Evolutionary conservation across 2,888 invertebrate species (phyloP).

Genomic region (Leuctra nigra): DNA sequence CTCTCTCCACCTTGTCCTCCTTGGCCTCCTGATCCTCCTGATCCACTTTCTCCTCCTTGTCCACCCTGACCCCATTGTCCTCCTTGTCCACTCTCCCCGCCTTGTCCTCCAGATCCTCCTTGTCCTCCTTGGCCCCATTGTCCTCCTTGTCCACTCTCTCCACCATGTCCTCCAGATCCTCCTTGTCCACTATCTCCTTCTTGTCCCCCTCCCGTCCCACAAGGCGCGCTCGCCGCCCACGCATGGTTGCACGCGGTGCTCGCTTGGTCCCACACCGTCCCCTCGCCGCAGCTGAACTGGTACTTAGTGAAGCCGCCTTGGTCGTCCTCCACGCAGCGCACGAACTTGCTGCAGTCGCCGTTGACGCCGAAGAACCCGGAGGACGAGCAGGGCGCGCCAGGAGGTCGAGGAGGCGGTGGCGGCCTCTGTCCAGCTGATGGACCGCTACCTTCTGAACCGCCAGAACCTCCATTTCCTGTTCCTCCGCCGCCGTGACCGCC

Average conservation of each 20-base stretch:
- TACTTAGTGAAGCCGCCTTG: constrained; percentile 54
- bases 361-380: constrained; percentile 59
- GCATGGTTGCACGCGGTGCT: constrained; percentile 65
- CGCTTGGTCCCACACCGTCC: constrained; percentile 69
- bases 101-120: constrained; percentile 13
- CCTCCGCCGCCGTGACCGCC: constrained; percentile 25
- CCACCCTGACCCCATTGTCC: constrained; percentile 6
- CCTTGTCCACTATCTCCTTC: constrained; percentile 24
- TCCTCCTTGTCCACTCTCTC: constrained; percentile 22
- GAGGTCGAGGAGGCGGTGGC: constrained; percentile 27
- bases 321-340: constrained; percentile 58
- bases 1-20: background rate
- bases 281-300: constrained; percentile 65
- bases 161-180: constrained; percentile 17
- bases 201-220: constrained; percentile 21
- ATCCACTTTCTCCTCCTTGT: background rate
- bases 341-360: constrained; percentile 55
- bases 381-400: constrained; percentile 40
- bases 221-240: constrained; percentile 45
- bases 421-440: constrained; percentile 24
- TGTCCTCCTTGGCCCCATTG: constrained; percentile 16
- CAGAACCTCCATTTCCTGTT: constrained; percentile 21
- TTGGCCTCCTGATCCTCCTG: background rate
- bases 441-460: background rate
- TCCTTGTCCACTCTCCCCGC: background rate